phyloP scores from a whole-genome alignment of 1,140 invertebrate species.

The Diploscapter pachys region DNA sequence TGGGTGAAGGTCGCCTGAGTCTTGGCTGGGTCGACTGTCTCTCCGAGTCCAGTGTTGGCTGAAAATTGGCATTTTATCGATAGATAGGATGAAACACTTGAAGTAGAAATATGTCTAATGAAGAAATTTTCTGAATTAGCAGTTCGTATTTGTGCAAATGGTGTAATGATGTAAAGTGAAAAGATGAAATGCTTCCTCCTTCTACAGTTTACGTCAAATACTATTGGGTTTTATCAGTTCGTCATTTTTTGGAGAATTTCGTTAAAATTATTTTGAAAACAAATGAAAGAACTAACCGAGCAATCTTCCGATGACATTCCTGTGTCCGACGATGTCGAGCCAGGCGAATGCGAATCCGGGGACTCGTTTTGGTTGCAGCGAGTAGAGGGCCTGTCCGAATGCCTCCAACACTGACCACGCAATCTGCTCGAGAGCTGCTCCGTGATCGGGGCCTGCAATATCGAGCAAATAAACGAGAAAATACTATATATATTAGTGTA shows the following conservation, averaged over 20 bases:
- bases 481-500: too few relatives aligned
- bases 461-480: too few relatives aligned
- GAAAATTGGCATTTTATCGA: too few relatives aligned
- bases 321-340: constrained; percentile 89
- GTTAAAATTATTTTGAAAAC: background rate
- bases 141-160: too few relatives aligned
- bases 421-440: constrained; percentile 80
- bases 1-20: constrained; percentile 71
- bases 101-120: too few relatives aligned
- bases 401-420: constrained; percentile 73
- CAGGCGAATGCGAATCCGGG: constrained; percentile 96
- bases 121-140: too few relatives aligned
- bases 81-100: too few relatives aligned
- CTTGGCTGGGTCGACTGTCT: constrained; percentile 41
- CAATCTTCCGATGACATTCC: constrained; percentile 90
- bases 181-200: too few relatives aligned
- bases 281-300: constrained; percentile 67
- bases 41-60: constrained; percentile 15
- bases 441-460: background rate
- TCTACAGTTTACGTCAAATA: too few relatives aligned
- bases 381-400: constrained; percentile 61
- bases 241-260: too few relatives aligned
- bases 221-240: too few relatives aligned
- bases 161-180: too few relatives aligned
- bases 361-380: constrained; percentile 30